Conservation (phyloP, 2,888 invertebrate species). For the Nephrotoma appendiculata region DNA sequence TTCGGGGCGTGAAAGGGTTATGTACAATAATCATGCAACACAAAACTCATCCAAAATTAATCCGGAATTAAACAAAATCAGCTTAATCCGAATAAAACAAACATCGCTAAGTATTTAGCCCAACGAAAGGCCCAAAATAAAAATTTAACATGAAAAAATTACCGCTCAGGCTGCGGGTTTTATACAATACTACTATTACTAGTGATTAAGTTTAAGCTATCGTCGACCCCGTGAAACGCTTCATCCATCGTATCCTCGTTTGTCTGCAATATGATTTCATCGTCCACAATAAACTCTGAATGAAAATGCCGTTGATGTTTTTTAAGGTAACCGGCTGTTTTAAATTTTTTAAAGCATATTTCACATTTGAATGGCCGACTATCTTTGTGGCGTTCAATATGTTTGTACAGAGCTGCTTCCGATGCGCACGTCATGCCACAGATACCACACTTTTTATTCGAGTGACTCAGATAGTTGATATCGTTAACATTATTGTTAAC, state of each 20-base stretch:
- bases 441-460: background rate
- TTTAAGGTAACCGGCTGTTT: background rate
- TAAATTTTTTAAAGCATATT: background rate
- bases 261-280: background rate
- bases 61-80: background rate
- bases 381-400: background rate
- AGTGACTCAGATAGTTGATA: background rate
- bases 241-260: constrained; percentile 1
- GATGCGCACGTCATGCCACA: background rate
- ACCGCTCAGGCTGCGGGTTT: background rate
- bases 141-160: background rate
- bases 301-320: background rate
- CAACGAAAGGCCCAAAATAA: background rate
- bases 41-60: background rate
- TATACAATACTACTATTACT: background rate
- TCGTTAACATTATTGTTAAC: background rate
- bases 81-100: background rate
- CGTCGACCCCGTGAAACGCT: background rate
- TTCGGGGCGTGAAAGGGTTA: background rate
- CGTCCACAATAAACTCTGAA: background rate
- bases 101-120: background rate
- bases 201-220: background rate
- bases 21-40: background rate
- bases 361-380: background rate
- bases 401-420: background rate